phyloP scores from a whole-genome alignment of 2,888 invertebrate species.

The Alcis repandata region DNA sequence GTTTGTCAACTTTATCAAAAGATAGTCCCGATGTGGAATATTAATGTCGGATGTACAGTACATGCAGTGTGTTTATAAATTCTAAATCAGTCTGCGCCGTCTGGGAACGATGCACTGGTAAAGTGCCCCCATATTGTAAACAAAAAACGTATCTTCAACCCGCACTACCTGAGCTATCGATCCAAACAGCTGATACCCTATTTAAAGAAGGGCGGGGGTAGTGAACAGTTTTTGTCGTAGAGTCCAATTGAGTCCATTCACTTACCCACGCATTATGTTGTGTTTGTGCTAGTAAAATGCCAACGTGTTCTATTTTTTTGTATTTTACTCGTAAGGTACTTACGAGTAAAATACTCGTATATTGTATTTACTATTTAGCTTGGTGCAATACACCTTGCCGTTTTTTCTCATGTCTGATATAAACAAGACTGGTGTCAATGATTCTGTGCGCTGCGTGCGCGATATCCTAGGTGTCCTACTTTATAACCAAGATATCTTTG shows the following conservation, averaged over 20 bases:
- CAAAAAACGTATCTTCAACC: conserved; percentile 24
- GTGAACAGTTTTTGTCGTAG: conserved; percentile 12
- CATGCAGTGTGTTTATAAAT: conserved; percentile 25
- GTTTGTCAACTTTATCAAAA: conserved; percentile 4
- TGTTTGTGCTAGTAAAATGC: conserved; percentile 2
- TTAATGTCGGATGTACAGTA: conserved; percentile 26
- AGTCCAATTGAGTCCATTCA: conserved; percentile 15
- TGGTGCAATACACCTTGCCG: background rate
- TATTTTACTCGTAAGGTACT: background rate
- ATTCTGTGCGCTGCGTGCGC: too few species aligned
- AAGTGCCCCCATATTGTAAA: conserved; percentile 29
- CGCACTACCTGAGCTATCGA: conserved; percentile 42
- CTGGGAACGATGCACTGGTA: conserved; percentile 23
- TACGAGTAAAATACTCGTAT: too few species aligned
- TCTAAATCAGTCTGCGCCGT: conserved; percentile 24
- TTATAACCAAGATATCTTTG: too few species aligned
- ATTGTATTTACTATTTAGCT: too few species aligned
- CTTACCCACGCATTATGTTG: background rate
- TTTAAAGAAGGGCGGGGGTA: conserved; percentile 11
- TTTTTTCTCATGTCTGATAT: too few species aligned
- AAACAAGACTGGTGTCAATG: too few species aligned
- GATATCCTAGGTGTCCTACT: too few species aligned
- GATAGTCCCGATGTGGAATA: conserved; percentile 14
- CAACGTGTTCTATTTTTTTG: background rate
- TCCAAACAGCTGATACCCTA: conserved; percentile 45